Percentiles rank a stretch among this genome's conserved stretches.
These are phyloP conservation scores for Trogon melanurus DNA, from an alignment of 2,113 vertebrate genomes.

Conservation along the genomic window DNA sequence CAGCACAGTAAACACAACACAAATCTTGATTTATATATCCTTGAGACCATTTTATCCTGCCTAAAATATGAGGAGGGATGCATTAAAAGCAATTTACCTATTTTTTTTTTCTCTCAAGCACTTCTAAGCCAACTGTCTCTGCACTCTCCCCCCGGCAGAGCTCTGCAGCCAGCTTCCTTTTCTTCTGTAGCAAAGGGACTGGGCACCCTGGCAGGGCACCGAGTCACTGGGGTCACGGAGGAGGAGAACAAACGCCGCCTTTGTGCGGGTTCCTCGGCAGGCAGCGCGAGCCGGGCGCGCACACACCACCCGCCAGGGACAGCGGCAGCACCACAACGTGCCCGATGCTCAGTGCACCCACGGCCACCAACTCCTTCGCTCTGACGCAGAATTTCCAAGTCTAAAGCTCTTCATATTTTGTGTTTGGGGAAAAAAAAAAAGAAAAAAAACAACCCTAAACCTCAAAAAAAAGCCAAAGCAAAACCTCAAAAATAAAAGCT, in stretches of 20 bases:
- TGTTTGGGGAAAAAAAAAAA: neutral
- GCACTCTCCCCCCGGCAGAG: neutral
- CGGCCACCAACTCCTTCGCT: neutral
- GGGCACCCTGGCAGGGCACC: neutral
- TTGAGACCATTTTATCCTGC: neutral
- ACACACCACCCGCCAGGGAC: neutral
- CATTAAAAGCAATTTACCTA: neutral
- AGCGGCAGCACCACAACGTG: neutral
- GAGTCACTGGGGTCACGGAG: neutral
- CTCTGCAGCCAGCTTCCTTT: neutral
- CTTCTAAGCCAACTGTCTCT: neutral
- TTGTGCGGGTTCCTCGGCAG: constrained; percentile 28
- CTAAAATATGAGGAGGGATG: neutral
- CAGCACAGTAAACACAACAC: neutral
- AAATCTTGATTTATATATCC: neutral
- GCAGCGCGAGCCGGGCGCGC: neutral
- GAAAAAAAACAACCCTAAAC: neutral
- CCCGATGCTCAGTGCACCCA: neutral
- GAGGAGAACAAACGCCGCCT: constrained; percentile 56
- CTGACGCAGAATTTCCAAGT: neutral
- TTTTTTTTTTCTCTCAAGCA: neutral
- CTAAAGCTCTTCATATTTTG: neutral
- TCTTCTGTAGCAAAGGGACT: neutral
- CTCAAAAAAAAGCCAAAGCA: neutral
- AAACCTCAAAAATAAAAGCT: too few species aligned